A percentile compares a stretch with the other conserved stretches of the same genome.
Conservation (phyloP, 2,113 vertebrate genomes). For the Leptodactylus fuscus region DNA sequence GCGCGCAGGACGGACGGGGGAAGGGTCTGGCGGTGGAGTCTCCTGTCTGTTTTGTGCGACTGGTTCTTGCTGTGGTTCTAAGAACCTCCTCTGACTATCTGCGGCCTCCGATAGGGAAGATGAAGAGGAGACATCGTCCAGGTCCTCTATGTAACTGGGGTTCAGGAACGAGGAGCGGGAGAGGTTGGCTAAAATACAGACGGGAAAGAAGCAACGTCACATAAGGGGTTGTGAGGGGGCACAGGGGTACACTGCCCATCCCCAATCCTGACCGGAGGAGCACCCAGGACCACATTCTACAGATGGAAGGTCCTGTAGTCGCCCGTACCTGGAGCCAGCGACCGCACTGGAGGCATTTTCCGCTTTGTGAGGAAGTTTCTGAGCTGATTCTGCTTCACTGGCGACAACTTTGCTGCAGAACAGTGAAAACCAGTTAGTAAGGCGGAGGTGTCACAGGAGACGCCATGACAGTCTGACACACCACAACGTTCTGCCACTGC, state of each 20-base stretch:
- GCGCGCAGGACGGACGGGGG: slow-evolving; percentile 67
- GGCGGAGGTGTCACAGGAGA: background rate
- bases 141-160: slow-evolving; percentile 88
- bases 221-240: no score
- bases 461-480: slow-evolving; percentile 1
- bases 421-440: slow-evolving; percentile 31
- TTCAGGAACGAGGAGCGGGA: slow-evolving; percentile 94
- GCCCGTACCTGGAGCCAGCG: slow-evolving; percentile 91
- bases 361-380: slow-evolving; percentile 95
- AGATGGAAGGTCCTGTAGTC: no score
- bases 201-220: no score
- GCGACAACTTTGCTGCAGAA: slow-evolving; percentile 85
- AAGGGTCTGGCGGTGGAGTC: slow-evolving; percentile 52
- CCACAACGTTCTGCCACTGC: no score
- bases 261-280: no score
- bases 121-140: slow-evolving; percentile 91
- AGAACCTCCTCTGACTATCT: slow-evolving; percentile 79
- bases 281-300: no score
- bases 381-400: slow-evolving; percentile 87
- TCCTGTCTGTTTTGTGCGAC: slow-evolving; percentile 68
- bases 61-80: slow-evolving; percentile 75
- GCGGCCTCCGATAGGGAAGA: slow-evolving; percentile 86
- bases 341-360: slow-evolving; percentile 89
- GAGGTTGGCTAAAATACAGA: slow-evolving; percentile 81
- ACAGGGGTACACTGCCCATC: no score